A percentile compares a stretch with the other conserved stretches of the same genome.
Conservation (phyloP, 1,140 invertebrate species). For the Drosophila aff. region DNA sequence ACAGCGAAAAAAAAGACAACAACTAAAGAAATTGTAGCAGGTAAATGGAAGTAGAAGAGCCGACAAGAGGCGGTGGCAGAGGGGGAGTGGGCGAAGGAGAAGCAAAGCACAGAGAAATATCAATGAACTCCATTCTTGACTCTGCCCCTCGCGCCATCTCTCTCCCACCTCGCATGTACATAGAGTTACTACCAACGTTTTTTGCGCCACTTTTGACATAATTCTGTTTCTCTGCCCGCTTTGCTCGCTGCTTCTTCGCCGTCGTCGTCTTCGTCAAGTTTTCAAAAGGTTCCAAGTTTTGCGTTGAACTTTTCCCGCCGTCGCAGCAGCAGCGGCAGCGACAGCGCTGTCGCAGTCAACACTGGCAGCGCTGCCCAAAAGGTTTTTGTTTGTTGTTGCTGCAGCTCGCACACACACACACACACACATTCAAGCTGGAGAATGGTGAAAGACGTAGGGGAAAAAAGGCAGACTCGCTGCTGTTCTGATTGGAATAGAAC, state of each 20-base stretch:
- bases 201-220: slow-evolving; percentile 79
- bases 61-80: slow-evolving; percentile 12
- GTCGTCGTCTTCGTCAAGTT: slow-evolving; percentile 72
- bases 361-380: slow-evolving; percentile 50
- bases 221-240: slow-evolving; percentile 54
- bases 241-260: slow-evolving; percentile 63
- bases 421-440: slow-evolving; percentile 3
- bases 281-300: slow-evolving; percentile 64
- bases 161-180: slow-evolving; percentile 7
- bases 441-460: slow-evolving; percentile 31
- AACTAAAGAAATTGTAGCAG: slow-evolving; percentile 64
- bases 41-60: slow-evolving; percentile 52
- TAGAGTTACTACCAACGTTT: slow-evolving; percentile 59
- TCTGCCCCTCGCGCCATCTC: slow-evolving; percentile 8
- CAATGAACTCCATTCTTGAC: slow-evolving; percentile 67
- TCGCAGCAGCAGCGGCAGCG: slow-evolving; percentile 12
- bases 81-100: slow-evolving; percentile 22
- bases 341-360: slow-evolving; percentile 23
- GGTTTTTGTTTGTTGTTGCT: slow-evolving; percentile 70
- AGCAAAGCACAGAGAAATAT: slow-evolving; percentile 60
- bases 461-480: slow-evolving; percentile 55
- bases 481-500: slow-evolving; percentile 75
- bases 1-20: slow-evolving; percentile 28
- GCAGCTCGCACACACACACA: slow-evolving; percentile 11
- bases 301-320: slow-evolving; percentile 71